phyloP scores from a whole-genome alignment of 1,140 invertebrate genomes.

The Meloidogyne hapla region DNA sequence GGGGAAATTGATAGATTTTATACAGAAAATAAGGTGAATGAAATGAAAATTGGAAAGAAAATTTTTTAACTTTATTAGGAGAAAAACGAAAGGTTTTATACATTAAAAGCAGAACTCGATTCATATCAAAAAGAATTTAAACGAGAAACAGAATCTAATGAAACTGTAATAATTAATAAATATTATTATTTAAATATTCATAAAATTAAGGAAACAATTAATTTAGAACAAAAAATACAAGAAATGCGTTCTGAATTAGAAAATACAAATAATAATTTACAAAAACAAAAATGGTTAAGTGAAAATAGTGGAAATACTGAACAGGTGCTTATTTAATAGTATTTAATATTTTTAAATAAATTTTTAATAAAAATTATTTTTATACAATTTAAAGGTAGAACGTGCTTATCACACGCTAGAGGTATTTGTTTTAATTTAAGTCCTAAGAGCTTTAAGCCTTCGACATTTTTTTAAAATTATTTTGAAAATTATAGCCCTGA shows the following conservation, averaged over 20 bases:
- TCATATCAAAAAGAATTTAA: neutral
- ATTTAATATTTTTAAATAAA: neutral
- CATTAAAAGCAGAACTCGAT: constrained; percentile 42
- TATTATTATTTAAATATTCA: neutral
- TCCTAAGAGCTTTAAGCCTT: neutral
- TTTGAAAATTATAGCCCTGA: too few species aligned
- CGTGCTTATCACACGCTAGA: neutral
- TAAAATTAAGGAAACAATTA: constrained; percentile 17
- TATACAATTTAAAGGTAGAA: neutral
- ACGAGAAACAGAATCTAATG: constrained; percentile 22
- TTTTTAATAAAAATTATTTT: too few species aligned
- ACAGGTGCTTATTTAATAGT: constrained; percentile 3
- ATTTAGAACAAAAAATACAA: constrained; percentile 36
- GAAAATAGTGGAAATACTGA: constrained; percentile 33
- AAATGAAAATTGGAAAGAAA: neutral
- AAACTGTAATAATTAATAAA: neutral
- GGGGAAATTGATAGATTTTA: constrained; percentile 43
- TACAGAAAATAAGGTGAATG: constrained; percentile 38
- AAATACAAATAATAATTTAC: constrained; percentile 27
- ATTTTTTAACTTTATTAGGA: constrained; percentile 33
- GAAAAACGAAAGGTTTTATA: constrained; percentile 49
- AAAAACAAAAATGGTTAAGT: constrained; percentile 38
- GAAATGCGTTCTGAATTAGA: constrained; percentile 23
- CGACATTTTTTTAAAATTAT: too few species aligned
- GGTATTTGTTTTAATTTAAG: neutral